Evolutionary conservation across 1,140 invertebrate species (phyloP).

Genomic region (Drosophila ananassae): DNA sequence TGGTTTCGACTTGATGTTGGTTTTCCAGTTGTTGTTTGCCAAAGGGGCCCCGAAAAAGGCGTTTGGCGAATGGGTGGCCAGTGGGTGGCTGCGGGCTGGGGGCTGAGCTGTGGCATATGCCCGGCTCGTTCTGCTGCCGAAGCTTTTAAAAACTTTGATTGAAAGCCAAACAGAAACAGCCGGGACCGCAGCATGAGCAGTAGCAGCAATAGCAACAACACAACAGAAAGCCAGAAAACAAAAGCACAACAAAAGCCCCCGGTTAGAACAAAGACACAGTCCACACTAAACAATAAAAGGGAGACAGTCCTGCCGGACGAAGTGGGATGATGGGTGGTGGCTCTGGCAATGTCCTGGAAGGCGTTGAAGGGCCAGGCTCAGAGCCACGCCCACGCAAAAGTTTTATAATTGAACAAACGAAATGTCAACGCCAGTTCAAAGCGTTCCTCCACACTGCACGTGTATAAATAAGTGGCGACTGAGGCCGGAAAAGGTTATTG

Average conservation of each 20-base stretch:
- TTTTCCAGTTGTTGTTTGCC: constrained; percentile 39
- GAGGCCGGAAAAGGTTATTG: neutral
- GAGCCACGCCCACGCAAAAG: constrained; percentile 59
- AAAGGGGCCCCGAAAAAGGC: constrained; percentile 23
- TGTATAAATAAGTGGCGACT: constrained; percentile 7
- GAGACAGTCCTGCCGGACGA: constrained; percentile 13
- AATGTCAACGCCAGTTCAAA: constrained; percentile 78
- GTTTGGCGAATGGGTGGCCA: constrained; percentile 15
- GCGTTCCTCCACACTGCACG: constrained; percentile 33
- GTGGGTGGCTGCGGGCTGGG: constrained; percentile 14
- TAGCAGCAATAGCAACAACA: constrained; percentile 27
- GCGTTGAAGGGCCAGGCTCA: neutral
- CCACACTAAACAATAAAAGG: constrained; percentile 22
- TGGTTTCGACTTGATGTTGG: constrained; percentile 49
- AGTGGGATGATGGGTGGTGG: neutral
- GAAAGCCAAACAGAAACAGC: constrained; percentile 70
- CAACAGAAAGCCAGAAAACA: constrained; percentile 50
- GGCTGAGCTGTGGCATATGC: constrained; percentile 66
- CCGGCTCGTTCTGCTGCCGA: constrained; percentile 61
- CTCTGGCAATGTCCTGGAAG: neutral
- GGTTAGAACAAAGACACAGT: constrained; percentile 62
- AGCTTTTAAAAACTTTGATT: constrained; percentile 81
- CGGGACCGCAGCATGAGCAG: constrained; percentile 49
- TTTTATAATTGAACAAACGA: constrained; percentile 81
- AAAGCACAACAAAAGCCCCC: constrained; percentile 68